A percentile compares a stretch with the other conserved stretches of the same genome.
Evolutionary conservation across 2,797 vertebrate genomes (phyloP).

Genomic region (Carcharodon carcharias): DNA sequence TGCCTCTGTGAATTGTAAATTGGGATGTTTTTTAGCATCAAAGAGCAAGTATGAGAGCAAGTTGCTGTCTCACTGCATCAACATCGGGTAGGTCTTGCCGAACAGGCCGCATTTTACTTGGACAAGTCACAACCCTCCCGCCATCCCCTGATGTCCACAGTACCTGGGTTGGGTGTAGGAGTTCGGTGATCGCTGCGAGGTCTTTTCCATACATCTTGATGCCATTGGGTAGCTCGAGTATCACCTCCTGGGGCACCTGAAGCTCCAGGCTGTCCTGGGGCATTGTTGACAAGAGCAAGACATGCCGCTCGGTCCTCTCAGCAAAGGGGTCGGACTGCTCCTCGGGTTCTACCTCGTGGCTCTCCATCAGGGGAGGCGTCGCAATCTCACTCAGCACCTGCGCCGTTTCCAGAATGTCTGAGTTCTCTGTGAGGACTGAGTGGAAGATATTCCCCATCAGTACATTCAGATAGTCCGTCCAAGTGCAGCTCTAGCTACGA

Average conservation of each 20-base stretch:
- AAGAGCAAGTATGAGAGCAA: not conserved
- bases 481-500: not conserved
- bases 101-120: not conserved
- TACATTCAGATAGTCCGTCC: not conserved
- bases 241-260: constrained; percentile 17
- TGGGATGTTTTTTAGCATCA: not conserved
- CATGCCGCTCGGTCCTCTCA: not conserved
- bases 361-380: not conserved
- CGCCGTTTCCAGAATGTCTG: constrained; percentile 3
- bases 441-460: not conserved
- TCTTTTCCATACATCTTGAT: constrained; percentile 18
- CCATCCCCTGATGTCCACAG: not conserved
- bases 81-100: not conserved
- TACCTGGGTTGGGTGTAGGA: constrained; percentile 20
- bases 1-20: no score
- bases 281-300: not conserved
- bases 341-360: not conserved
- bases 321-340: not conserved
- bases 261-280: not conserved
- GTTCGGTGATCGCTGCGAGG: not conserved
- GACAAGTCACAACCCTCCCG: not conserved
- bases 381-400: constrained; percentile 15
- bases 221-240: constrained; percentile 21
- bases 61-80: not conserved
- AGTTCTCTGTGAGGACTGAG: not conserved